Percentiles rank a stretch among this genome's conserved stretches.
Evolutionary conservation across 2,888 invertebrate genomes (phyloP).

Genomic region (Alsophila aescularia): DNA sequence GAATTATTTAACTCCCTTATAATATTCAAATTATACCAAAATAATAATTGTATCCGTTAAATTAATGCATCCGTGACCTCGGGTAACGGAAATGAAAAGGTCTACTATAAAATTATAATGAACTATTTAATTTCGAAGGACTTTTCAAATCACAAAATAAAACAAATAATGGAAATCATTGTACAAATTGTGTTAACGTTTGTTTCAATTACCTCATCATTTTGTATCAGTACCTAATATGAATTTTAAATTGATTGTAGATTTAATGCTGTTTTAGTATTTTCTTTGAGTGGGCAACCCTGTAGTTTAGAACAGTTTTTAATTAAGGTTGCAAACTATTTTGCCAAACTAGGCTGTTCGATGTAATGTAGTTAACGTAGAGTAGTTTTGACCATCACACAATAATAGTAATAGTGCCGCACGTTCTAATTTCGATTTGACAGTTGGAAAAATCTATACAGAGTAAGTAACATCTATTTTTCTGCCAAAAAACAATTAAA

Average conservation of each 20-base stretch:
- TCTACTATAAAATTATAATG: not conserved
- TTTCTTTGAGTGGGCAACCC: constrained; percentile 24
- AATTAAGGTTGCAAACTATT: not conserved
- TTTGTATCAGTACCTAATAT: constrained; percentile 39
- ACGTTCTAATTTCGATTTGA: not conserved
- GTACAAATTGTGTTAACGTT: constrained; percentile 64
- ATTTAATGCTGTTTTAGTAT: not conserved
- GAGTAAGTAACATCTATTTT: too few relatives aligned
- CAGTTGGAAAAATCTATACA: not conserved
- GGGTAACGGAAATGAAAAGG: too few relatives aligned
- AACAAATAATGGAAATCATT: constrained; percentile 52
- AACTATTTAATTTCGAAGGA: constrained; percentile 6
- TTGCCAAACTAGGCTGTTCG: not conserved
- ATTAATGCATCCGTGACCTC: too few relatives aligned
- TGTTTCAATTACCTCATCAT: constrained; percentile 57
- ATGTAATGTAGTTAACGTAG: not conserved
- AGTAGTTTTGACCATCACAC: not conserved
- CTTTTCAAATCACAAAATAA: constrained; percentile 21
- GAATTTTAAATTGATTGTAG: constrained; percentile 33
- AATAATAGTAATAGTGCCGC: not conserved
- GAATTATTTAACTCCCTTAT: too few relatives aligned
- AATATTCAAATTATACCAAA: too few relatives aligned
- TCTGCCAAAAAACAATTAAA: too few relatives aligned
- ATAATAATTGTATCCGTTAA: too few relatives aligned
- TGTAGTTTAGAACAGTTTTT: not conserved